These are phyloP conservation scores for Acanthisitta chloris DNA, from an alignment of 2,113 vertebrate species.

Conservation along the genomic window DNA sequence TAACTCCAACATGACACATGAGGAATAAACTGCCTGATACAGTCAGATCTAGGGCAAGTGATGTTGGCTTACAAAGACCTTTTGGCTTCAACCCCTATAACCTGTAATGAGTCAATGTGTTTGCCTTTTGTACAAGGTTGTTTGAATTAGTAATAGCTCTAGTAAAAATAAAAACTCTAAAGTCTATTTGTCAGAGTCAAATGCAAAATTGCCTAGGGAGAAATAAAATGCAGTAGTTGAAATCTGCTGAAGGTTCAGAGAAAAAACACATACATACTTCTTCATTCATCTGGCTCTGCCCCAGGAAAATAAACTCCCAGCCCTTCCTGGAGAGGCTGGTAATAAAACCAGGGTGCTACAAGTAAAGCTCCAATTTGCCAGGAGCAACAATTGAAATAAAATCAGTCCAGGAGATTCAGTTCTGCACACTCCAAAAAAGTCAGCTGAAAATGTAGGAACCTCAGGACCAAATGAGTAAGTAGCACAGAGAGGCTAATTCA, in stretches of 20 bases:
- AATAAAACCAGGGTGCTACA: conserved; percentile 52
- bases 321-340: conserved; percentile 32
- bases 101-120: neutral
- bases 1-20: conserved; percentile 42
- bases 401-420: conserved; percentile 18
- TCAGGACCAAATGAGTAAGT: conserved; percentile 8
- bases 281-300: neutral
- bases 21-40: conserved; percentile 37
- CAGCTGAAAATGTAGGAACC: conserved; percentile 14
- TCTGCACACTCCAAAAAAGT: conserved; percentile 34
- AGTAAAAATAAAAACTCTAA: conserved; percentile 59
- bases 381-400: conserved; percentile 37
- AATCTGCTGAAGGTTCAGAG: neutral
- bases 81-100: conserved; percentile 34
- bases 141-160: conserved; percentile 7
- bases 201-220: conserved; percentile 37
- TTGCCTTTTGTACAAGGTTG: conserved; percentile 9
- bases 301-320: conserved; percentile 30
- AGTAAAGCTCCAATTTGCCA: neutral
- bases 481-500: neutral
- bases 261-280: neutral
- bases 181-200: neutral
- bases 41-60: neutral
- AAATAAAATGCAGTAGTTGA: neutral
- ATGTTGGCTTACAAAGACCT: conserved; percentile 36